Evolutionary conservation across 2,797 vertebrate genomes (phyloP), one percentile per base, ranked within the genome.

Genomic region (Catharus ustulatus): DNA sequence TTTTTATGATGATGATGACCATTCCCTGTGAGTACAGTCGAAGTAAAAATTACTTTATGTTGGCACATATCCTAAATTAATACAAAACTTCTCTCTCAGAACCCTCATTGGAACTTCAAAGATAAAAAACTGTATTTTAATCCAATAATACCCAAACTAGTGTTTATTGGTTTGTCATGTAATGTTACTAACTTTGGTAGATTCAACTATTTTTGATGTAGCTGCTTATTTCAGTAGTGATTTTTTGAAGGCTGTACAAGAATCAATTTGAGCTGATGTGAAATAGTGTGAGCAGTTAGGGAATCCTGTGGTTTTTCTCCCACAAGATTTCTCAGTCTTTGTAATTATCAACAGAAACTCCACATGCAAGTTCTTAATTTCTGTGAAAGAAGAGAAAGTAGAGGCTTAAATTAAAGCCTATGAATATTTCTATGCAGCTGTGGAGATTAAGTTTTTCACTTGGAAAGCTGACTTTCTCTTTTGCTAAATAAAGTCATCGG

Each of bases 61-160:
- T 59, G n/a, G 55, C 23, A 45, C 0, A 0, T n/a, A 38, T n/a
- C 46, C 40, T 68, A 61, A 38, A n/a, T 61, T 32, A 40, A 46
- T n/a, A 14, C 40, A 46, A 54, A 68, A 34, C 6, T 38, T 38
- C 46, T n/a, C 19, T 76, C 29, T 68, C 13, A 61, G 46, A 40
- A 20, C 16, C 15, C 19, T 68, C 20, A 46, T 68, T 68, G 61
- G 23, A 68, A 61, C 15, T 29, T 76, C 29, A 46, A 29, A 54
- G 40, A 40, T 61, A 19, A 76, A 85, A 84, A 76, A 9, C 3
- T 13, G 7, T 54, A 22, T 71, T 82, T 55, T 83, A 48, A 63
- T 55, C 34, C 49, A 72, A 54, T 38, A 30, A 48, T 54, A 26
- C 48, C 24, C 48, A 77, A 54, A 62, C 6, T 20, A 8, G 7